These are phyloP conservation scores for Anoplopoma fimbria DNA, from an alignment of 2,113 vertebrate species.

Conservation along the genomic window DNA sequence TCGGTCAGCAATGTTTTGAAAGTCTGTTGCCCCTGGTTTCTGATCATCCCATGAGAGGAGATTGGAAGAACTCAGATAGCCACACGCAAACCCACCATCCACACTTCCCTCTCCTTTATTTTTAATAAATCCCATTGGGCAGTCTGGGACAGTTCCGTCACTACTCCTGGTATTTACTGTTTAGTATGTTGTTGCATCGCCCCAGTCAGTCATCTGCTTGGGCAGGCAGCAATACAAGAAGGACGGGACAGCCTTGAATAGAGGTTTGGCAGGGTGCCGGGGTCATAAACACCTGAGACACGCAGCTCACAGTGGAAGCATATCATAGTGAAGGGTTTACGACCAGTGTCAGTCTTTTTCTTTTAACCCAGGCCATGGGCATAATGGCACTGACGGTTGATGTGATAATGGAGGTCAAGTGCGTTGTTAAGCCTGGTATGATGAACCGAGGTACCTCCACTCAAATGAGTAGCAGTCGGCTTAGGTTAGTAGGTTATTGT, in stretches of 20 bases:
- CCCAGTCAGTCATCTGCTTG: conserved; percentile 43
- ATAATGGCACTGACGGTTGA: conserved; percentile 19
- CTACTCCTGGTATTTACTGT: conserved; percentile 27
- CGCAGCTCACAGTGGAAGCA: not conserved
- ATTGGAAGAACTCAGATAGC: not conserved
- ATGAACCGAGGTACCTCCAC: not conserved
- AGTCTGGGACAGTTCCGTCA: not conserved
- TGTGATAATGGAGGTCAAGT: conserved; percentile 38
- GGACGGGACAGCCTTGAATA: conserved; percentile 50
- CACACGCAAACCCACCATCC: not conserved
- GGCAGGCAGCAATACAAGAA: conserved; percentile 50
- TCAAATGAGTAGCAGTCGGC: not conserved
- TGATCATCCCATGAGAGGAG: not conserved
- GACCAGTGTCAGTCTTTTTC: conserved; percentile 36
- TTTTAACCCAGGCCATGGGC: not conserved
- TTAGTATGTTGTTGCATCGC: conserved; percentile 27
- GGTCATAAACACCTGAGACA: conserved; percentile 55
- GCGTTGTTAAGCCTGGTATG: not conserved
- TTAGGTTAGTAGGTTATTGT: not conserved
- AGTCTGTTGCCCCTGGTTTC: not conserved
- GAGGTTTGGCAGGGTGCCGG: conserved; percentile 26
- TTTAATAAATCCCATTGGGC: conserved; percentile 2
- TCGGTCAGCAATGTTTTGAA: conserved; percentile 20
- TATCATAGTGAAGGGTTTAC: conserved; percentile 48
- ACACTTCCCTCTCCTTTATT: conserved; percentile 1